Evolutionary conservation across 2,888 invertebrate genomes (phyloP).

Genomic region (Mesoligia furuncula): DNA sequence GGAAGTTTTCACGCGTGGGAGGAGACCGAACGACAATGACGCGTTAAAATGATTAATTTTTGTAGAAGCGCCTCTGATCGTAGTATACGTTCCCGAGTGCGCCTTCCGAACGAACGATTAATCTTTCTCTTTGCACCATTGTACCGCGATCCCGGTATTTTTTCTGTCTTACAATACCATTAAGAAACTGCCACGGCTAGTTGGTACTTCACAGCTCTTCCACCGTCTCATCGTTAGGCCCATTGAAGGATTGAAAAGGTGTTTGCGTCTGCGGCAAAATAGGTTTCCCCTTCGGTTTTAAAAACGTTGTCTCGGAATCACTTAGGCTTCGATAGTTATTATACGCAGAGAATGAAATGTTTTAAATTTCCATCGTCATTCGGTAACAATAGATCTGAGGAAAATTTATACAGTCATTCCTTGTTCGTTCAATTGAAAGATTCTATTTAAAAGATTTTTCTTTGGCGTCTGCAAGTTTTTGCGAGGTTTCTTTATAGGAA

Average conservation of each 20-base stretch:
- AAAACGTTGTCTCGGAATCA: slow-evolving; percentile 85
- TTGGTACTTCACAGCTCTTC: slow-evolving; percentile 83
- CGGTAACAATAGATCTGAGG: slow-evolving; percentile 83
- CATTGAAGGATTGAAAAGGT: slow-evolving; percentile 90
- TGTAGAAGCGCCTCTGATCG: slow-evolving; percentile 78
- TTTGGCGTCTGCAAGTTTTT: slow-evolving; percentile 68
- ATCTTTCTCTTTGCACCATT: slow-evolving; percentile 89
- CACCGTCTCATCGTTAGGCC: slow-evolving; percentile 82
- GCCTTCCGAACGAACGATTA: slow-evolving; percentile 85
- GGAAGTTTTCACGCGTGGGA: slow-evolving; percentile 85
- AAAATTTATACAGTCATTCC: slow-evolving; percentile 86
- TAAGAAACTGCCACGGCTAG: slow-evolving; percentile 89
- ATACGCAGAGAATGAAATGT: slow-evolving; percentile 84
- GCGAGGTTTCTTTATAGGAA: slow-evolving; percentile 50
- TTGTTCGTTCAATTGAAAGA: slow-evolving; percentile 80
- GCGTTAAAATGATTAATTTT: slow-evolving; percentile 90
- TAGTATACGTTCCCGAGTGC: slow-evolving; percentile 77
- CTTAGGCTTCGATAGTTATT: slow-evolving; percentile 90
- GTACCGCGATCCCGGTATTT: slow-evolving; percentile 87
- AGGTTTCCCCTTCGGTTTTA: slow-evolving; percentile 88
- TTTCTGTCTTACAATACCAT: slow-evolving; percentile 90
- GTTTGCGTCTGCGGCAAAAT: slow-evolving; percentile 89
- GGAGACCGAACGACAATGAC: slow-evolving; percentile 85
- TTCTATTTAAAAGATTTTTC: slow-evolving; percentile 69
- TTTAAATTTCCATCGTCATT: slow-evolving; percentile 90